These are phyloP conservation scores for Uloborus diversus DNA, from an alignment of 1,140 invertebrate genomes.

Conservation along the genomic window DNA sequence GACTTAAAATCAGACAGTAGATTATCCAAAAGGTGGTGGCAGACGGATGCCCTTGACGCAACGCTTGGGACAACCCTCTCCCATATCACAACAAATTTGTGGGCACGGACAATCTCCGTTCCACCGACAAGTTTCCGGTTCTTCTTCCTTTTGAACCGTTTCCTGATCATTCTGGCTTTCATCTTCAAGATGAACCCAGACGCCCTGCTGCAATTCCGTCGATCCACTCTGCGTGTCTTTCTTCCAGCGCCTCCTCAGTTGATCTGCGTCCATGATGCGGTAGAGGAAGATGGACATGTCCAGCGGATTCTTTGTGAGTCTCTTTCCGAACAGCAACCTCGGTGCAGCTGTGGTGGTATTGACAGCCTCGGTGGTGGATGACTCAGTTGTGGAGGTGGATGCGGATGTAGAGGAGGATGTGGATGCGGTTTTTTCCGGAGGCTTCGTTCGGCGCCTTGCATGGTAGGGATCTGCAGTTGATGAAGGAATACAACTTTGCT, in stretches of 20 bases:
- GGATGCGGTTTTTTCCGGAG: neutral
- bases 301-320: neutral
- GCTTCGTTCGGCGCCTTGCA: neutral
- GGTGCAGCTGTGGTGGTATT: too few relatives aligned
- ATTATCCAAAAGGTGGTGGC: constrained; percentile 38
- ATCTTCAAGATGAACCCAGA: neutral
- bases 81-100: constrained; percentile 30
- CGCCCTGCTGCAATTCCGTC: neutral
- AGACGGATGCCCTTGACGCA: constrained; percentile 36
- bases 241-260: neutral
- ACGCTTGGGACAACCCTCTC: neutral
- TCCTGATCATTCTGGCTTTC: neutral
- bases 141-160: neutral
- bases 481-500: neutral
- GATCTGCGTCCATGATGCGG: neutral
- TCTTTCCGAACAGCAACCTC: neutral
- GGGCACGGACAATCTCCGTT: constrained; percentile 50
- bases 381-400: neutral
- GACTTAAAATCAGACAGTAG: too few relatives aligned
- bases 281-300: constrained; percentile 19
- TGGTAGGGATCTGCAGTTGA: neutral
- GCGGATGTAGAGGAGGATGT: neutral
- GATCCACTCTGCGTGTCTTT: neutral
- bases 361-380: too few relatives aligned
- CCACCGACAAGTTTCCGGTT: constrained; percentile 11